Conservation (phyloP, 2,888 invertebrate genomes). For the Macaria liturata region DNA sequence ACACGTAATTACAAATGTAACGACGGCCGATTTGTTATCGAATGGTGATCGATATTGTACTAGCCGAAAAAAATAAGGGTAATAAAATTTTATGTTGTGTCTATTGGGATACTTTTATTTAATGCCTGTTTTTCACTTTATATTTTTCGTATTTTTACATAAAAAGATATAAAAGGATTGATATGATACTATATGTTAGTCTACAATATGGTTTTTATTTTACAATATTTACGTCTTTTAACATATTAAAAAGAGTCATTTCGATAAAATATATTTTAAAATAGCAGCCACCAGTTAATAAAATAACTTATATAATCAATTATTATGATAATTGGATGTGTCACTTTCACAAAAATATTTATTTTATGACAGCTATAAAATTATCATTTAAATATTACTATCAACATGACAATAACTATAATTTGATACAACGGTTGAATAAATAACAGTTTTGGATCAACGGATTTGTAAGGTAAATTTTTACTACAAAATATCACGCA, state of each 20-base stretch:
- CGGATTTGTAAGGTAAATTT: not conserved
- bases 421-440: not conserved
- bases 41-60: not conserved
- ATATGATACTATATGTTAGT: too few species aligned
- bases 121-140: too few species aligned
- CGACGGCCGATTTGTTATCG: slow-evolving; percentile 5
- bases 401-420: slow-evolving; percentile 4
- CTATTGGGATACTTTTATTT: too few species aligned
- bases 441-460: not conserved
- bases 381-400: slow-evolving; percentile 11
- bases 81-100: not conserved
- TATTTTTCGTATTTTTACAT: too few species aligned
- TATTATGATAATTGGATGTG: slow-evolving; percentile 10
- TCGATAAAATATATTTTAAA: too few species aligned
- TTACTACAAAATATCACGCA: too few species aligned
- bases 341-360: slow-evolving; percentile 6
- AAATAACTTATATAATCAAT: slow-evolving; percentile 2
- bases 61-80: not conserved
- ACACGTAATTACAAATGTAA: slow-evolving; percentile 1
- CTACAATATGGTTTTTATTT: too few species aligned
- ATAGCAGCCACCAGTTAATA: not conserved
- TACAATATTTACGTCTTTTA: too few species aligned
- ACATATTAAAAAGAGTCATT: too few species aligned
- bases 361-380: slow-evolving; percentile 8
- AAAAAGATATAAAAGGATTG: too few species aligned